These are phyloP conservation scores for Hydropotes inermis DNA, from an alignment of 2,113 vertebrate genomes.

Conservation along the genomic window DNA sequence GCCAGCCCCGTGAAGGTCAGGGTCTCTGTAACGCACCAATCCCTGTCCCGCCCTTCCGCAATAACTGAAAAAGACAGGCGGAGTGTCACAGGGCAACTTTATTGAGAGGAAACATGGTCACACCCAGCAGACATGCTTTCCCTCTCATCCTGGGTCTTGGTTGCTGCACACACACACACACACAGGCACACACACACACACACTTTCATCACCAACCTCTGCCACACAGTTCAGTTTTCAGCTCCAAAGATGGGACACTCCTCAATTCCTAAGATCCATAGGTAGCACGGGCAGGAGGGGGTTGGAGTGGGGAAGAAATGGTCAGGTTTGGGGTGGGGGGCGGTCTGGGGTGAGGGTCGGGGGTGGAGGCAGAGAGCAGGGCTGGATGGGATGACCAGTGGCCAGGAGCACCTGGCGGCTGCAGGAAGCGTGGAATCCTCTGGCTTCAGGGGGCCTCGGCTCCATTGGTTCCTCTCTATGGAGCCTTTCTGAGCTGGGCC, in stretches of 20 bases:
- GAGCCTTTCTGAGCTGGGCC: not conserved
- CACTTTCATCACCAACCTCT: not conserved
- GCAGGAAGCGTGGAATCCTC: not conserved
- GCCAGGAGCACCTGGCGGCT: not conserved
- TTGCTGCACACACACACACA: not conserved
- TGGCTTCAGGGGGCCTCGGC: not conserved
- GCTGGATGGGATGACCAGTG: not conserved
- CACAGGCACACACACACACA: not conserved
- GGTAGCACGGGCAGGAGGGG: not conserved
- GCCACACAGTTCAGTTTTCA: slow-evolving; percentile 11
- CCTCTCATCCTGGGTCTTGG: not conserved
- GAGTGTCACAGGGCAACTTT: slow-evolving; percentile 67
- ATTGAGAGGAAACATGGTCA: slow-evolving; percentile 68
- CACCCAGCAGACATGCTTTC: slow-evolving; percentile 56
- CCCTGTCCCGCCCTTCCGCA: not conserved
- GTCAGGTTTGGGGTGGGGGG: not conserved
- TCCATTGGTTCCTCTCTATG: not conserved
- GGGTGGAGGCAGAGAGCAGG: slow-evolving; percentile 5
- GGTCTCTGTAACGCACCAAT: not conserved
- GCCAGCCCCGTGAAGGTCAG: not conserved
- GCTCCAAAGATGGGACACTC: slow-evolving; percentile 37
- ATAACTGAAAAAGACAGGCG: slow-evolving; percentile 55
- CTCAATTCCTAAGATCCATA: slow-evolving; percentile 37
- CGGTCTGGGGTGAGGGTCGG: not conserved
- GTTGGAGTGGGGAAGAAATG: not conserved